These are phyloP conservation scores for Drosophila robusta DNA, from an alignment of 2,888 invertebrate species.

Conservation along the genomic window DNA sequence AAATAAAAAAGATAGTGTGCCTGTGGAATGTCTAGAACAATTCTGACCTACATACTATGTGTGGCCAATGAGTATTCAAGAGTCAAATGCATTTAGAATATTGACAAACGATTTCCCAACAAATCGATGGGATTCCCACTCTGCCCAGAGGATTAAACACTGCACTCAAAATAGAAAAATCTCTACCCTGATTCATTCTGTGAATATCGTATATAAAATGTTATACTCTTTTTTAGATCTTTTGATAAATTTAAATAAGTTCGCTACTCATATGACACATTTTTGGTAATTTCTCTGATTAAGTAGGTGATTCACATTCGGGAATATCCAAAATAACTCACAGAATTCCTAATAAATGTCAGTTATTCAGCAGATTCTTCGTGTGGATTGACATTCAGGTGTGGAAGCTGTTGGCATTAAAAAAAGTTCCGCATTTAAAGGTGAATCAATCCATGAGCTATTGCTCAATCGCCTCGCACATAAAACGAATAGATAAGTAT, in stretches of 20 bases:
- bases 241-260: neutral
- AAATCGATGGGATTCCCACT: constrained; percentile 28
- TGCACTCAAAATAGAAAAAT: constrained; percentile 5
- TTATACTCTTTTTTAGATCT: too few species aligned
- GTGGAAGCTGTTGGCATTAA: constrained; percentile 31
- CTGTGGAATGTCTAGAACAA: constrained; percentile 43
- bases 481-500: constrained; percentile 15
- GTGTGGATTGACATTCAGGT: constrained; percentile 15
- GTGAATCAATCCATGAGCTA: constrained; percentile 29
- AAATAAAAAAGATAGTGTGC: constrained; percentile 68
- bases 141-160: constrained; percentile 21
- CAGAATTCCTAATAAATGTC: neutral
- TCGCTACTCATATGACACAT: too few species aligned
- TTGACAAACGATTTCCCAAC: neutral
- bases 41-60: constrained; percentile 60
- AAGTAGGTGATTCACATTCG: constrained; percentile 10
- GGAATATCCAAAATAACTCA: constrained; percentile 9
- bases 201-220: too few species aligned
- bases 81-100: constrained; percentile 13
- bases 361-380: neutral
- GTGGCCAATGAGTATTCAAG: constrained; percentile 2
- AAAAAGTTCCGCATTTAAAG: constrained; percentile 34
- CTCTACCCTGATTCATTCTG: neutral
- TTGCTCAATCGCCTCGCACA: constrained; percentile 38
- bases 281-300: too few species aligned